phyloP scores from a whole-genome alignment of 2,113 vertebrate genomes.

The Diadophis punctatus region DNA sequence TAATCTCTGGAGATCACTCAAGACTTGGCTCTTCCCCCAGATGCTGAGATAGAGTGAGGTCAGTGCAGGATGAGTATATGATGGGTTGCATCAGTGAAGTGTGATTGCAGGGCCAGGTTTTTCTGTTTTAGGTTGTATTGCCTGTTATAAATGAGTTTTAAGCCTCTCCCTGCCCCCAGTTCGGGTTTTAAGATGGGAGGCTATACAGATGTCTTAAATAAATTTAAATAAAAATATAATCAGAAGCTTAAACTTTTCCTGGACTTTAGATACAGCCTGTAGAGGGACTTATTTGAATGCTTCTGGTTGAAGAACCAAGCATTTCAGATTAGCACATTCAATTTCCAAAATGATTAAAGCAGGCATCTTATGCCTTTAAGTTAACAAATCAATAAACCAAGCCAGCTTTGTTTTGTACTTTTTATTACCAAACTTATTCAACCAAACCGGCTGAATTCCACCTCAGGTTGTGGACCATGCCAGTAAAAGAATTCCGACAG shows the following conservation, averaged over 20 bases:
- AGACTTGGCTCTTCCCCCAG: not conserved
- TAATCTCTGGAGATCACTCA: not conserved
- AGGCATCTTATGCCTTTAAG: no score
- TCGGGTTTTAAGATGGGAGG: not conserved
- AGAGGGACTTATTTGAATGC: not conserved
- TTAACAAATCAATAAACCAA: not conserved
- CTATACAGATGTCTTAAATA: not conserved
- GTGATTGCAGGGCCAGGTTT: not conserved
- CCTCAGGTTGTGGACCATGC: not conserved
- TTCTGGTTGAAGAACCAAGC: not conserved
- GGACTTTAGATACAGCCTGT: not conserved
- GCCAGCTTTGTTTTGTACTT: not conserved
- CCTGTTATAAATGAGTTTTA: not conserved
- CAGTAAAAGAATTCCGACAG: not conserved
- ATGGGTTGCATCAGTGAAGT: not conserved
- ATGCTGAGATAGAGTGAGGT: not conserved
- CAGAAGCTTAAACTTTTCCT: not conserved
- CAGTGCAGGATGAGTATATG: not conserved
- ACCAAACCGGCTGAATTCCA: no score
- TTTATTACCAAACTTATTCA: not conserved
- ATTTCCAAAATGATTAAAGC: no score
- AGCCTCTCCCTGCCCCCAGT: no score
- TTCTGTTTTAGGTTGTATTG: not conserved
- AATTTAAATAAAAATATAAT: not conserved
- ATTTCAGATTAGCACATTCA: not conserved